Conservation (phyloP, 35 echinoderm and acorn worm species). For the Patiria miniata region DNA sequence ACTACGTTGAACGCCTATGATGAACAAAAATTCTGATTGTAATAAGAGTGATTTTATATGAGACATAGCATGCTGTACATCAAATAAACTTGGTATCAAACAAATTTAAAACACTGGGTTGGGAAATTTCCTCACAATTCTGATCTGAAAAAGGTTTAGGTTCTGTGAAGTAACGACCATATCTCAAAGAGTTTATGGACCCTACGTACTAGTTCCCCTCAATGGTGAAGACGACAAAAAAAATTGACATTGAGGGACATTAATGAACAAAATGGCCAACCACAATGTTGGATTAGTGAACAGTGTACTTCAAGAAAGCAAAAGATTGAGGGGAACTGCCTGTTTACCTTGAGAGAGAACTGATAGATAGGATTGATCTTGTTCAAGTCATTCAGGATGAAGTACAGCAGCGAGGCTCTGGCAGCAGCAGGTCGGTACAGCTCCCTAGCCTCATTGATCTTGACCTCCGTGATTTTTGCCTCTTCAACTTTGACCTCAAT, state of each 20-base stretch:
- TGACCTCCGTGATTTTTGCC: conserved; percentile 92
- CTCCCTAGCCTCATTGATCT: conserved; percentile 98
- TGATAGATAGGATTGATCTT: conserved; percentile 99
- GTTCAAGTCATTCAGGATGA: conserved; percentile 98
- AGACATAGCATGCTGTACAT: too few relatives aligned
- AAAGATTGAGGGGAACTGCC: too few relatives aligned
- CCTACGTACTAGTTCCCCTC: too few relatives aligned
- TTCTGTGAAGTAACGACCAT: too few relatives aligned
- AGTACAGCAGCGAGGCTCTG: conserved; percentile 92
- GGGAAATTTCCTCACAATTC: not conserved
- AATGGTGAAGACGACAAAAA: too few relatives aligned
- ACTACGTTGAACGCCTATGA: conserved; percentile 86
- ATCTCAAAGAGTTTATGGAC: too few relatives aligned
- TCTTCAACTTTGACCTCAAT: conserved; percentile 98
- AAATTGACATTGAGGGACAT: too few relatives aligned
- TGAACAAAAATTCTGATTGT: not conserved
- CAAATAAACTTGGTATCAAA: not conserved
- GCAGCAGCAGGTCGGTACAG: conserved; percentile 92
- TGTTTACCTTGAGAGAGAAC: conserved; percentile 93
- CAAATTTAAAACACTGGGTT: not conserved
- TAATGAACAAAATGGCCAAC: not conserved
- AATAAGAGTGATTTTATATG: too few relatives aligned
- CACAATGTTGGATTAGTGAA: not conserved
- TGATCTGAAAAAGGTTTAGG: too few relatives aligned
- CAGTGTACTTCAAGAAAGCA: not conserved